phyloP scores from a whole-genome alignment of 2,113 vertebrate species.

The Ammodytes marinus region DNA sequence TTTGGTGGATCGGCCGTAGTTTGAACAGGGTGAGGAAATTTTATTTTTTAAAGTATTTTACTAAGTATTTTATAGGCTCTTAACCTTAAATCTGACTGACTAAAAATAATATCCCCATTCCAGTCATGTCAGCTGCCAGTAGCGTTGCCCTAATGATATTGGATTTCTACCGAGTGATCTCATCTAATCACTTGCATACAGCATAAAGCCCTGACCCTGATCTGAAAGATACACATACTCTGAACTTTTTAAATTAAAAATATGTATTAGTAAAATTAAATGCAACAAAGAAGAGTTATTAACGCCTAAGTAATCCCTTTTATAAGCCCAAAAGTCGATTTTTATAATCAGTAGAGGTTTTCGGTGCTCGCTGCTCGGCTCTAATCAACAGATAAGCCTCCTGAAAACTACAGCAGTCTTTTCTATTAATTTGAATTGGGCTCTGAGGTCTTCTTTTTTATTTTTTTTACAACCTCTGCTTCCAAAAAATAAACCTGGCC shows the following conservation, averaged over 20 bases:
- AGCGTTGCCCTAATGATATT: constrained; percentile 4
- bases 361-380: background rate
- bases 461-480: constrained; percentile 32
- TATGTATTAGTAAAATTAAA: background rate
- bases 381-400: constrained; percentile 15
- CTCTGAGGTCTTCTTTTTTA: constrained; percentile 35
- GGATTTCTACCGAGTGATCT: constrained; percentile 5
- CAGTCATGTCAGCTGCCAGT: constrained; percentile 1
- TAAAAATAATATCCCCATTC: constrained; percentile 11
- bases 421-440: constrained; percentile 27
- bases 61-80: constrained; percentile 3
- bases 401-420: constrained; percentile 3
- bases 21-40: background rate
- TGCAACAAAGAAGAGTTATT: background rate
- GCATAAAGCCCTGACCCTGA: background rate
- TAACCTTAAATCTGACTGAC: background rate
- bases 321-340: background rate
- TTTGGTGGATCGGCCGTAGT: constrained; percentile 16
- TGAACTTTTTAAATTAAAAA: background rate
- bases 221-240: constrained; percentile 9
- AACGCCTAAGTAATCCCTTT: background rate
- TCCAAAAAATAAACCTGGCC: constrained; percentile 49
- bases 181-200: constrained; percentile 3
- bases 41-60: background rate
- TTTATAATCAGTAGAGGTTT: no score